Percentiles rank a stretch among this genome's conserved stretches.
These are phyloP conservation scores for Leptoclinus maculatus DNA, from an alignment of 2,797 vertebrate genomes.

Conservation along the genomic window DNA sequence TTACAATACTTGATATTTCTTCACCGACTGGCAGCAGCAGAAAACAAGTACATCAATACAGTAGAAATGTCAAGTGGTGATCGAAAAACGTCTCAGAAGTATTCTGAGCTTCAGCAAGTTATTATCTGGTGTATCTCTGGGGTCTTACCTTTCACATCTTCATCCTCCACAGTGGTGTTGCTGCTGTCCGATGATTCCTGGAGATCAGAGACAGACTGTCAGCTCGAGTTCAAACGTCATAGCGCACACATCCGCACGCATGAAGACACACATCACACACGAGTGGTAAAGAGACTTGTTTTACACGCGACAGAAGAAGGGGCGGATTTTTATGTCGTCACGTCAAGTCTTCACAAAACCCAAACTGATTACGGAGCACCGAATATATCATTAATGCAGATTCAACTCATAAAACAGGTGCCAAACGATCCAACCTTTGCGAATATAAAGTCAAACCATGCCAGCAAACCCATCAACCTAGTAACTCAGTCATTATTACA, in stretches of 20 bases:
- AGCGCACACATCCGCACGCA: constrained; percentile 18
- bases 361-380: background rate
- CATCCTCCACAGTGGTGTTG: constrained; percentile 97
- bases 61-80: constrained; percentile 8
- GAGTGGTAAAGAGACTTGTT: background rate
- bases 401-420: constrained; percentile 11
- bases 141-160: constrained; percentile 95
- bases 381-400: background rate
- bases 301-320: constrained; percentile 29
- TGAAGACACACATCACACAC: constrained; percentile 22
- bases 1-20: background rate
- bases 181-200: constrained; percentile 98
- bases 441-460: constrained; percentile 10
- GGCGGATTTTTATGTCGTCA: background rate
- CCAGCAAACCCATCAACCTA: background rate
- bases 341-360: constrained; percentile 5
- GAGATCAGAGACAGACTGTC: constrained; percentile 50
- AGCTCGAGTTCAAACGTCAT: background rate
- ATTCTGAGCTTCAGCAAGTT: background rate
- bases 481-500: background rate
- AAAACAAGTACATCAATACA: background rate
- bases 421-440: constrained; percentile 6
- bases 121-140: background rate
- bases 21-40: background rate
- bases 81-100: constrained; percentile 4